Base-by-base conservation (phyloP, 2,113 vertebrate species). In the Pterocles orientalis region DNA sequence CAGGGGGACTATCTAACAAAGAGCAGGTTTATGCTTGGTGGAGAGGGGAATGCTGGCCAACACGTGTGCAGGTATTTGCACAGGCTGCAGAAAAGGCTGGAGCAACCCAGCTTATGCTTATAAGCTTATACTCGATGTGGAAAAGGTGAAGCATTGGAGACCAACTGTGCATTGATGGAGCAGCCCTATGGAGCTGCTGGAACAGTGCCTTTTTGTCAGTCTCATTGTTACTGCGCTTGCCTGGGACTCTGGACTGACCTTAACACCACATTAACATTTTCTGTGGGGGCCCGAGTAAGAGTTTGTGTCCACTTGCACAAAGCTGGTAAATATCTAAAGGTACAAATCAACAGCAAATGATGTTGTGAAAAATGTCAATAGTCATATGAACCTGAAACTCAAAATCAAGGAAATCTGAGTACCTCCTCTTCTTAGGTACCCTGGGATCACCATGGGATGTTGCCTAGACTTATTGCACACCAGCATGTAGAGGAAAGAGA, bases 231-330 rank as follows among this genome's bases (percentile, higher is more conserved):
- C 31, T 3, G 7, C 8, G 6, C 15, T 45, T 57, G 18, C 31
- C 58, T 76, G 79, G 6, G 24, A 14, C 50, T 61, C 45, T 33
- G 34, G 6, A n/a, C 34, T 34, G 61, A 5, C 41, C 34, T 76
- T 50, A 72, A 64, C 34, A 53, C 5, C 50, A 18, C 18, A 5
- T 14, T 47, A n/a, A 8, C 24, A 34, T 77, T 81, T 62, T 25
- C 23, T 53, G 11, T 3, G 8, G 1, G 5, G n/a, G 6, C 5
- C 5, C 0, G 0, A 45, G 20, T 33, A 34, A 60, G 20, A 43
- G 7, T 28, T 25, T 45, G 45, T 0, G 0, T 29, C 10, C 47
- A 41, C 21, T 54, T 72, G 41, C 9, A 61, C 6, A 69, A 41
- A 18, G 12, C 7, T 31, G 34, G 20, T 13, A 57, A 60, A 17